Evolutionary conservation across 2,797 vertebrate species (phyloP).

Genomic region (Diplodus puntazzo): DNA sequence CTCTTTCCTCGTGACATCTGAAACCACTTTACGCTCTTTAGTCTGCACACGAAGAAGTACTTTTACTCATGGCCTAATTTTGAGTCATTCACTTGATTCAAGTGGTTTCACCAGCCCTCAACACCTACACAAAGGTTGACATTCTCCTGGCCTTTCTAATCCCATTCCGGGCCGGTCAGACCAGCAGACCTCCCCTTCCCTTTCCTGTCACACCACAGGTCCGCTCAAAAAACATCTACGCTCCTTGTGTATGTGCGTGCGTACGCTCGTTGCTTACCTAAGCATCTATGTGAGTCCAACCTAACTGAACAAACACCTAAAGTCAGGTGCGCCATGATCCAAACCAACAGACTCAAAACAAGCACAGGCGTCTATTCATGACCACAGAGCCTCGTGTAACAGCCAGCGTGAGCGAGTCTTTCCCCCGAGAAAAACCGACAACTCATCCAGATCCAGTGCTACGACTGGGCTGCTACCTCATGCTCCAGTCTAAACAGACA

Average conservation of each 20-base stretch:
- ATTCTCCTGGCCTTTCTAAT: slow-evolving; percentile 74
- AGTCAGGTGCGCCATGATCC: slow-evolving; percentile 43
- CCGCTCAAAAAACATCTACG: slow-evolving; percentile 51
- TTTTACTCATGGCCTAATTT: slow-evolving; percentile 1
- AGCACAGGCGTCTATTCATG: slow-evolving; percentile 65
- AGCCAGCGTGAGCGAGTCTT: slow-evolving; percentile 59
- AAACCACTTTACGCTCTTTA: slow-evolving; percentile 4
- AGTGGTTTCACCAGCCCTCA: slow-evolving; percentile 43
- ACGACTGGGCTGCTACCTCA: neutral
- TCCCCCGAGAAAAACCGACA: slow-evolving; percentile 51
- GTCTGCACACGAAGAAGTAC: neutral
- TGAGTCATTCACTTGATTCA: neutral
- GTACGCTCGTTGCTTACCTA: slow-evolving; percentile 32
- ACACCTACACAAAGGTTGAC: slow-evolving; percentile 73
- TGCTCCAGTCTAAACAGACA: slow-evolving; percentile 52
- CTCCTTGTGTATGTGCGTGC: slow-evolving; percentile 8
- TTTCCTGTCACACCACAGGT: slow-evolving; percentile 71
- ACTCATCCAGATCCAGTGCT: slow-evolving; percentile 2
- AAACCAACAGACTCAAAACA: slow-evolving; percentile 42
- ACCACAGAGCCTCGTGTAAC: slow-evolving; percentile 34
- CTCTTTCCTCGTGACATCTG: neutral
- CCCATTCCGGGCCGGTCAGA: slow-evolving; percentile 67
- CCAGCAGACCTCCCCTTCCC: slow-evolving; percentile 70
- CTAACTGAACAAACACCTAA: slow-evolving; percentile 54
- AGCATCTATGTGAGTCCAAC: slow-evolving; percentile 26